Base-by-base conservation (phyloP, 1,140 invertebrate species). In the Batillaria attramentaria region DNA sequence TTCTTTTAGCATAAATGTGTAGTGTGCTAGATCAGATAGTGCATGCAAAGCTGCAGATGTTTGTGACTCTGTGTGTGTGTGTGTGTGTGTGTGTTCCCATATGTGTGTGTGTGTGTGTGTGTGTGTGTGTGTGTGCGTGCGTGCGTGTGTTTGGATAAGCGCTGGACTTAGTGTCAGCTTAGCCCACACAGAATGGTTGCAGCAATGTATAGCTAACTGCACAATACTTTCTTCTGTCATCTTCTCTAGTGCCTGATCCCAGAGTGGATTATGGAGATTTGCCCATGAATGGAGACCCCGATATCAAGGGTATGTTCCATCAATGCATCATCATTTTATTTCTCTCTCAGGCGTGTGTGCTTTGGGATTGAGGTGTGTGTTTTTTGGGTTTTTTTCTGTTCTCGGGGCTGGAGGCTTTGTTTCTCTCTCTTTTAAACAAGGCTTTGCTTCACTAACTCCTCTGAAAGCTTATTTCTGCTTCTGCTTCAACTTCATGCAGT, bases 271-370 rank as follows among this genome's bases (percentile, higher is more conserved):
- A 88, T 83, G 82, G 82, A 79, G 87, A 89, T 72, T 81, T 88
- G 42, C 83, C 84, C 57, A 86, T 85, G 81, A 85, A 84, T 76
- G 84, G 83, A 81, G 89, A 89, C 37, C 87, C 86, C 77, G 89
- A 89, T 84, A 87, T 89, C 70, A 90, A 89, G 88, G 88, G 88
- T 90, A 84, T 73, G 78, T 78, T 70, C 20, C 6, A n/a, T n/a
- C 13, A 31, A 5, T 28, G 31, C 13, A 35, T 65, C 33, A 24
- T 50, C 68, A 31, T 3, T 33, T 75, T 73, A 66, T 31, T 28
- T 72, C 42, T 33, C 54, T 73, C 24, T 77, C 35, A 20, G 24
- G 3, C 20, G 16, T 39, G 60, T n/a, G 39, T 54, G 20, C 72
- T 78, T 28, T n/a, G 39, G 33, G 13, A 33, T 33, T 3, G n/a